Conservation (phyloP, 2,113 vertebrate species). For the Chloropsis hardwickii region DNA sequence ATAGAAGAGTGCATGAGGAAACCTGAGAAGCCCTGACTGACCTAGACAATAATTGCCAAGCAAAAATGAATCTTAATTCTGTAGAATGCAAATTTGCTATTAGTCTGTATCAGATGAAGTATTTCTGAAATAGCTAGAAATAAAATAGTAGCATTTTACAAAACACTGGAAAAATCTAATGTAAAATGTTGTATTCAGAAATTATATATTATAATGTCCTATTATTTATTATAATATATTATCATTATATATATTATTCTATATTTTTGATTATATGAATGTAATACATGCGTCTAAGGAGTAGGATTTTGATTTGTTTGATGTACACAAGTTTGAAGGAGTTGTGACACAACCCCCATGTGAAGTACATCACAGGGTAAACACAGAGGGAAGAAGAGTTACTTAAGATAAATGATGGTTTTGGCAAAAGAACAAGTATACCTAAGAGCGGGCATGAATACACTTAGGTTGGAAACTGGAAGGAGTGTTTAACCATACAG, state of each 20-base stretch:
- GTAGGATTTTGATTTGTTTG: not conserved
- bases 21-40: not conserved
- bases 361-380: not conserved
- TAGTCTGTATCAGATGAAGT: not conserved
- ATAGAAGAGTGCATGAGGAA: not conserved
- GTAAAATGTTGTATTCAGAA: not conserved
- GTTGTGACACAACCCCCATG: not conserved
- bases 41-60: not conserved
- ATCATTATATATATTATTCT: not conserved
- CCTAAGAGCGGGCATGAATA: not conserved
- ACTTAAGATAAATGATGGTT: not conserved
- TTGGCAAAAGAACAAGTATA: not conserved
- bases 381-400: not conserved
- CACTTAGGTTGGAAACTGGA: not conserved
- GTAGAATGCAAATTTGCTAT: not conserved
- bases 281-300: not conserved
- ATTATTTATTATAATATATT: not conserved
- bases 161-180: not conserved
- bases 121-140: not conserved
- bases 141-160: not conserved
- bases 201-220: not conserved
- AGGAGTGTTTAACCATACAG: not conserved
- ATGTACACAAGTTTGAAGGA: not conserved
- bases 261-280: not conserved
- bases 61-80: not conserved